phyloP scores from a whole-genome alignment of 1,140 invertebrate genomes.

The Caenorhabditis latens region DNA sequence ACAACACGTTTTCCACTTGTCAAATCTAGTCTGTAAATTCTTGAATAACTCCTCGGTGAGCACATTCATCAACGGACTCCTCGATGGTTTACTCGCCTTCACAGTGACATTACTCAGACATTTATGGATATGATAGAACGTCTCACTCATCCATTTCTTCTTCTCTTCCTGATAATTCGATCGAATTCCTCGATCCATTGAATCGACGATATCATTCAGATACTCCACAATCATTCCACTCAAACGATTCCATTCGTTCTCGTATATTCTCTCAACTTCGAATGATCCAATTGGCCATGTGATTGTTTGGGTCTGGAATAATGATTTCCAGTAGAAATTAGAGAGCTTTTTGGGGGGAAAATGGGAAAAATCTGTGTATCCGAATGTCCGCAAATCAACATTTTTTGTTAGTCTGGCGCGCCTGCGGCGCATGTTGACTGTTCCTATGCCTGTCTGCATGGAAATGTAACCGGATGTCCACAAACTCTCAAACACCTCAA shows the following conservation, averaged over 20 bases:
- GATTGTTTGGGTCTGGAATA: neutral
- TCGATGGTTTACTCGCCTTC: slow-evolving; percentile 7
- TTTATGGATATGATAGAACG: slow-evolving; percentile 1
- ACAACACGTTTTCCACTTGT: neutral
- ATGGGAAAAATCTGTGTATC: too few relatives aligned
- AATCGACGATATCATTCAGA: neutral
- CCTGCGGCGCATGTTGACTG: too few relatives aligned
- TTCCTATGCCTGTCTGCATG: too few relatives aligned
- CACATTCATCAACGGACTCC: slow-evolving; percentile 18
- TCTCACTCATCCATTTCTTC: neutral
- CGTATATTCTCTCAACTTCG: neutral
- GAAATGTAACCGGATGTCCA: too few relatives aligned
- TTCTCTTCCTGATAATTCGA: neutral
- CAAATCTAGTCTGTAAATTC: slow-evolving; percentile 10
- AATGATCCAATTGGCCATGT: slow-evolving; percentile 12
- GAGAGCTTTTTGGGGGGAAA: neutral
- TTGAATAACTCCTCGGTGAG: slow-evolving; percentile 23
- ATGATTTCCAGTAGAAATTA: too few relatives aligned
- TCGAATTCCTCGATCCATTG: neutral
- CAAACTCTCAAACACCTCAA: too few relatives aligned
- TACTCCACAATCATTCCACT: slow-evolving; percentile 31
- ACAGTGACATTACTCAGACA: slow-evolving; percentile 21
- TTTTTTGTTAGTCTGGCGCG: too few relatives aligned
- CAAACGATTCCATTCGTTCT: slow-evolving; percentile 10
- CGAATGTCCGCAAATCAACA: too few relatives aligned